Conservation (phyloP, 2,888 invertebrate species). For the Oxytorus armatus region DNA sequence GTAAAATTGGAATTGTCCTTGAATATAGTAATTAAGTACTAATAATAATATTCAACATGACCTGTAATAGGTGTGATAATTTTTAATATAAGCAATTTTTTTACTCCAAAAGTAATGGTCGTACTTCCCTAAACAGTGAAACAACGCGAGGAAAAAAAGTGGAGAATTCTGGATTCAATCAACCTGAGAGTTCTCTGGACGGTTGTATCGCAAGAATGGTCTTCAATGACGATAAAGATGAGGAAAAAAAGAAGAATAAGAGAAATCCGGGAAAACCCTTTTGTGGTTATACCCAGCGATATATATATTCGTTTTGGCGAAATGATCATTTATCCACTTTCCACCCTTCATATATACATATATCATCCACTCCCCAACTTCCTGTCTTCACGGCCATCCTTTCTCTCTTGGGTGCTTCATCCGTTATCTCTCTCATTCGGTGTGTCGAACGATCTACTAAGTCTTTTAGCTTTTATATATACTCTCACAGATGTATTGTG, state of each 20-base stretch:
- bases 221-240: constrained; percentile 54
- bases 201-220: constrained; percentile 57
- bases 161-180: too few species aligned
- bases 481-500: constrained; percentile 12
- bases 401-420: constrained; percentile 44
- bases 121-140: too few species aligned
- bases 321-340: constrained; percentile 43
- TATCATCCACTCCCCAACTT: constrained; percentile 43
- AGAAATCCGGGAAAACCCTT: constrained; percentile 21
- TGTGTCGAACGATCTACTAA: constrained; percentile 48
- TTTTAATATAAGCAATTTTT: too few species aligned
- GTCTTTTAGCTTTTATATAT: constrained; percentile 33
- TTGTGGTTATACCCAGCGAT: constrained; percentile 23
- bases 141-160: too few species aligned
- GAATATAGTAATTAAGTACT: too few species aligned
- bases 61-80: too few species aligned
- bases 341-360: constrained; percentile 20
- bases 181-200: constrained; percentile 55
- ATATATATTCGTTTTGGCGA: constrained; percentile 55
- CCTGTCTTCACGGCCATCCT: constrained; percentile 42
- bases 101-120: too few species aligned
- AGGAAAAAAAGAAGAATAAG: constrained; percentile 21
- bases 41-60: too few species aligned
- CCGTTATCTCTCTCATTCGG: constrained; percentile 15
- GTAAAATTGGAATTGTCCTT: too few species aligned